Base-by-base conservation (phyloP, 2,113 vertebrate genomes). In the Cercocebus atys region DNA sequence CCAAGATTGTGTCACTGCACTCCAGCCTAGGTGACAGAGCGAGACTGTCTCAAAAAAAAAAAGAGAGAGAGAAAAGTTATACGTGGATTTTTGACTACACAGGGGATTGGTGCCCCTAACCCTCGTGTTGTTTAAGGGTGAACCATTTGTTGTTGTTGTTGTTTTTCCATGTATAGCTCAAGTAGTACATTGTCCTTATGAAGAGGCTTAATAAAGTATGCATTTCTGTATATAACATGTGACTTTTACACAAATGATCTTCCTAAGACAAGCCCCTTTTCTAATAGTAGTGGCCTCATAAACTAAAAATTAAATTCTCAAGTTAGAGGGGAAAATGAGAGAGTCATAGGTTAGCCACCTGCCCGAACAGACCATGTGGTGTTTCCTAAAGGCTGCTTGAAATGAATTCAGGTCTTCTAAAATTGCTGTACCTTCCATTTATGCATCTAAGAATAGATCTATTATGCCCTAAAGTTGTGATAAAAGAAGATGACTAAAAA, bases 291-390 rank as follows among this genome's bases (percentile, higher is more conserved):
- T 96, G 59, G 23, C 59, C 90, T 97, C 52, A 40, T 52, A 96
- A 95, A 66, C 73, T 72, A 94, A 32, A 78, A 30, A 55, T 92
- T 94, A 88, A 88, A 91, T 38, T 79, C 43, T 89, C 30, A 92
- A 90, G 43, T 43, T 87, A 76, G 45, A 96, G 27, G 30, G 25
- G 5, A 94, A 73, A 93, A 59, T 32, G 76, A 20, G 66, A 27
- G 45, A 73, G 18, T 73, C 47, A 52, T 76, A 35, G 45, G 25
- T 59, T 85, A 92, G 10, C 25, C 55, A 38, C 61, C 61, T 96
- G 8, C 27, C 38, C 38, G 43, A 7, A 87, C 20, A 84, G 57
- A 73, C 55, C 8, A 14, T 7, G 22, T 52, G 12, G 32, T 89
- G 3, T 78, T 78, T 61, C 16, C 35, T 18, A 73, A 73, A 32